A percentile compares a stretch with the other conserved stretches of the same genome.
phyloP scores from a whole-genome alignment of 2,797 vertebrate genomes.

The Sebastes matsubarae region DNA sequence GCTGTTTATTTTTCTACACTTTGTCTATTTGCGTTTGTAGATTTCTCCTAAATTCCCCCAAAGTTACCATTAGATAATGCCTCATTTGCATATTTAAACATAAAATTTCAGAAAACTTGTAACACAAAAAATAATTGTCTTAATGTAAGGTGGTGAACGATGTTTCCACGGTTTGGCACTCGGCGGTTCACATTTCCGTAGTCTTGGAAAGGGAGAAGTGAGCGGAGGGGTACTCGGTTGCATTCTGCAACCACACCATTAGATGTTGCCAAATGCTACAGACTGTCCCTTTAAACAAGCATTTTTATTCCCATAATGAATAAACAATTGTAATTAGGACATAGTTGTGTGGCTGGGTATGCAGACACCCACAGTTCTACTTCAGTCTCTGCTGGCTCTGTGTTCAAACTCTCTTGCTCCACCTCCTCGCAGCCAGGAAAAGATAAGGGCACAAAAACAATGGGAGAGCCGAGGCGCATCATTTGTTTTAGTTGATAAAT shows the following conservation, averaged over 20 bases:
- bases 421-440: background rate
- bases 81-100: no score
- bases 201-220: no score
- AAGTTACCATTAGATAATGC: no score
- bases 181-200: no score
- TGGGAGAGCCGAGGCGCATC: constrained; percentile 43
- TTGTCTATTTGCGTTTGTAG: no score
- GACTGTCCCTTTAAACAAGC: background rate
- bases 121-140: no score
- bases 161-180: no score
- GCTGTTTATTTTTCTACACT: no score
- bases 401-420: constrained; percentile 14
- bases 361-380: background rate
- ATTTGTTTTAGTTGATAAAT: constrained; percentile 60
- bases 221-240: background rate
- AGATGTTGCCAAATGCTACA: background rate
- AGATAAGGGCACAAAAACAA: constrained; percentile 61
- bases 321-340: background rate
- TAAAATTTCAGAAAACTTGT: no score
- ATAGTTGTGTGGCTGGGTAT: background rate
- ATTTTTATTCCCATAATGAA: background rate
- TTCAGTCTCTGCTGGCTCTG: constrained; percentile 19
- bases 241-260: background rate
- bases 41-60: no score
- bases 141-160: no score